Evolutionary conservation across 1,140 invertebrate genomes (phyloP).

Genomic region (Mya arenaria): DNA sequence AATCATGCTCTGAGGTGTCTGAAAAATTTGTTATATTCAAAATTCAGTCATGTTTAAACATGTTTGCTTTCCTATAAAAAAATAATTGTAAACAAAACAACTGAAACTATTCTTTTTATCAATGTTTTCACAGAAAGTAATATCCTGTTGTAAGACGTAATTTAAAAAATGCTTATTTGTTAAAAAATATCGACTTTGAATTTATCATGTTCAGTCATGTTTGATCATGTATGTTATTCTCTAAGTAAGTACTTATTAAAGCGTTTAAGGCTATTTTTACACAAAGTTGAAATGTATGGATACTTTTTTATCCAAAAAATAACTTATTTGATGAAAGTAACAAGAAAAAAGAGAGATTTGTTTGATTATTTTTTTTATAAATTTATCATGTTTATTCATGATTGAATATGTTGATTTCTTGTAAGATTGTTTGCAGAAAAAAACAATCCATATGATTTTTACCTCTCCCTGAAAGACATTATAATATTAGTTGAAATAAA

Average conservation of each 20-base stretch:
- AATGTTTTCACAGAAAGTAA: conserved; percentile 12
- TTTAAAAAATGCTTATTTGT: conserved; percentile 31
- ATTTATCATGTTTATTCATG: conserved; percentile 28
- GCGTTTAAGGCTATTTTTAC: conserved; percentile 26
- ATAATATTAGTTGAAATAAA: conserved; percentile 22
- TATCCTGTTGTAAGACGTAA: conserved; percentile 20
- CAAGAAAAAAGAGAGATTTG: conserved; percentile 22
- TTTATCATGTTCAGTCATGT: conserved; percentile 27
- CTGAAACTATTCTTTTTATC: conserved; percentile 18
- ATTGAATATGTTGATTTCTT: conserved; percentile 32
- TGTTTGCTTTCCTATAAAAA: conserved; percentile 24
- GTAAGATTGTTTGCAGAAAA: conserved; percentile 23
- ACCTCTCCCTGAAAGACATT: conserved; percentile 28
- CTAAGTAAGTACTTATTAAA: conserved; percentile 14
- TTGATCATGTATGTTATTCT: conserved; percentile 20
- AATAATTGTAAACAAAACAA: conserved; percentile 23
- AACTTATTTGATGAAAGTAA: conserved; percentile 14
- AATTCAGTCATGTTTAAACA: conserved; percentile 15
- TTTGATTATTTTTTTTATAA: conserved; percentile 29
- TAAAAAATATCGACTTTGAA: too few species aligned
- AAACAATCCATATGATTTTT: conserved; percentile 12
- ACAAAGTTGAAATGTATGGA: conserved; percentile 26
- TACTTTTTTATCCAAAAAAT: conserved; percentile 15
- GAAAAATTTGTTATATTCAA: conserved; percentile 25
- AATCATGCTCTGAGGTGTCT: conserved; percentile 26